A percentile compares a stretch with the other conserved stretches of the same genome.
phyloP scores from a whole-genome alignment of 2,797 vertebrate genomes.

The Alauda arvensis region DNA sequence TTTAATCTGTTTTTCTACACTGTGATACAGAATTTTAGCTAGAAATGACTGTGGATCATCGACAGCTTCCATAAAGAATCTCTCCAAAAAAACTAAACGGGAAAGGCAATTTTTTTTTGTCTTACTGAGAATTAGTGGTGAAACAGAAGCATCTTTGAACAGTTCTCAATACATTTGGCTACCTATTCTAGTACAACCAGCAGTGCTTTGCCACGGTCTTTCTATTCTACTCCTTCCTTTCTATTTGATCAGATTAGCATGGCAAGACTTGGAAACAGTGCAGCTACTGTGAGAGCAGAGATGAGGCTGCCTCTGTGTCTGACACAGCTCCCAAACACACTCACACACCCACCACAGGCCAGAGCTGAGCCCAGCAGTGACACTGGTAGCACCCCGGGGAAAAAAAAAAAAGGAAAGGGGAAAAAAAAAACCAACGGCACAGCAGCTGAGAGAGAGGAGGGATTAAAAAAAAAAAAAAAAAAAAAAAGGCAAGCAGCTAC shows the following conservation, averaged over 20 bases:
- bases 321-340: neutral
- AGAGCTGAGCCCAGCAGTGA: neutral
- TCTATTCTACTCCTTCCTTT: neutral
- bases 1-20: neutral
- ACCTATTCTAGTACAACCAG: neutral
- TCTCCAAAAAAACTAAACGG: neutral
- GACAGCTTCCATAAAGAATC: neutral
- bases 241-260: neutral
- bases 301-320: neutral
- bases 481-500: neutral
- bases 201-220: neutral
- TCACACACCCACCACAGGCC: neutral
- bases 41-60: neutral
- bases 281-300: neutral
- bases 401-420: too few relatives aligned
- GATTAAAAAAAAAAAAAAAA: neutral
- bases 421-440: neutral
- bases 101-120: neutral
- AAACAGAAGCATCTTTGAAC: neutral
- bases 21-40: neutral
- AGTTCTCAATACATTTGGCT: neutral
- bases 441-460: neutral
- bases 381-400: neutral
- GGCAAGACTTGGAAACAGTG: neutral
- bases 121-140: neutral